Base-by-base conservation (phyloP, 2,113 vertebrate genomes). In the Jaculus jaculus region DNA sequence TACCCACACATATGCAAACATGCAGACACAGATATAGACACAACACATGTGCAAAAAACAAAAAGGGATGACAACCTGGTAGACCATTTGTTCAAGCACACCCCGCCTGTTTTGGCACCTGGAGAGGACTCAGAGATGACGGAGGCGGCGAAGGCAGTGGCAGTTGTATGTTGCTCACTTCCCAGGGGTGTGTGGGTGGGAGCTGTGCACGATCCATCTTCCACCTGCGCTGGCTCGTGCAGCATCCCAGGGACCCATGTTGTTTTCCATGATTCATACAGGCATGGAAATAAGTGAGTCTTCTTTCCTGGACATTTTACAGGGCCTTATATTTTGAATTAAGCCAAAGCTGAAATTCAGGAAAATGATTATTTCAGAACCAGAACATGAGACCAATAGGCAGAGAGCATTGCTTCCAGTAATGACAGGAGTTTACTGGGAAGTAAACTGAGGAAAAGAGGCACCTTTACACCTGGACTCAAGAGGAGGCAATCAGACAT, bases 241-340 rank as follows among this genome's bases (percentile, higher is more conserved):
- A 3, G 75, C 75, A 34, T 69, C 87, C 39, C 0, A 0, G 71
- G 77, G 23, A 87, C 34, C 26, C 69, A 3, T 11, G 20, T 73
- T 73, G 61, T 81, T 94, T 78, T 54, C 77, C 32, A 32, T 28
- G 63, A 89, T 82, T 95, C 74, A 87, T 88, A 39, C 80, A 87
- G 39, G 21, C 69, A 60, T 92, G 91, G 63, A 92, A 89, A 78
- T 51, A 94, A 71, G 72, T 10, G 18, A 60, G 63, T 34, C 34
- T 66, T 86, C 87, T 66, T 66, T 73, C n/a, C 80, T 72, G 30
- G 37, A 69, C 66, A 72, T 81, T 92, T 90, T 42, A 0, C 34
- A 80, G 9, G 17, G 23, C 51, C 54, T 93, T 58, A 32, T 75
- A 68, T 78, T 91, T 42, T 58, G 68, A 95, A 73, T 51, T 69